phyloP scores from a whole-genome alignment of 2,113 vertebrate species.

The Chamaetylas fuelleborni region DNA sequence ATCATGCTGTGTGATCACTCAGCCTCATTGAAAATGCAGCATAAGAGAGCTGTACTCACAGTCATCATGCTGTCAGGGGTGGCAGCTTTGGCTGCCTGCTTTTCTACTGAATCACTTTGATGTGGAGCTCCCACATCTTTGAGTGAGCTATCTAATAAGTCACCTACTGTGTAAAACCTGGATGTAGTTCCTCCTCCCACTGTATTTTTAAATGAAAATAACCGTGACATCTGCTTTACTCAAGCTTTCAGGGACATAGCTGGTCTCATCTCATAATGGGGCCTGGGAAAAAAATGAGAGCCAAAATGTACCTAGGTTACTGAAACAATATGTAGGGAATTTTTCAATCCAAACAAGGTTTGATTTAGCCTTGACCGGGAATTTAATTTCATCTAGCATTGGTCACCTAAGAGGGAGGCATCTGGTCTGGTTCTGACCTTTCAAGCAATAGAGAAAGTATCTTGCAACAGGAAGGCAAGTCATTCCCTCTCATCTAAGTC shows the following conservation, averaged over 20 bases:
- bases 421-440: neutral
- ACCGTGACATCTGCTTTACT: neutral
- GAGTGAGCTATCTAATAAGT: constrained; percentile 18
- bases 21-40: neutral
- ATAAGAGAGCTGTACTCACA: neutral
- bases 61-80: neutral
- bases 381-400: neutral
- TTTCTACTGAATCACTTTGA: neutral
- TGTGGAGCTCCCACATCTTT: neutral
- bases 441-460: neutral
- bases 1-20: neutral
- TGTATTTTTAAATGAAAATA: constrained; percentile 34
- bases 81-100: neutral
- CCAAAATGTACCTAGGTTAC: neutral
- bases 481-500: neutral
- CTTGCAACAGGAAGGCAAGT: neutral
- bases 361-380: neutral
- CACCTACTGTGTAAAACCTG: constrained; percentile 16
- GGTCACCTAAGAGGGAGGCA: neutral
- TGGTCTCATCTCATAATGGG: neutral
- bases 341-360: neutral
- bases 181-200: neutral
- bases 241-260: neutral
- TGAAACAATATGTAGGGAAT: neutral
- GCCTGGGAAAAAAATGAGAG: neutral